These are phyloP conservation scores for Anabacerthia variegaticeps DNA, from an alignment of 2,797 vertebrate species.

Conservation along the genomic window DNA sequence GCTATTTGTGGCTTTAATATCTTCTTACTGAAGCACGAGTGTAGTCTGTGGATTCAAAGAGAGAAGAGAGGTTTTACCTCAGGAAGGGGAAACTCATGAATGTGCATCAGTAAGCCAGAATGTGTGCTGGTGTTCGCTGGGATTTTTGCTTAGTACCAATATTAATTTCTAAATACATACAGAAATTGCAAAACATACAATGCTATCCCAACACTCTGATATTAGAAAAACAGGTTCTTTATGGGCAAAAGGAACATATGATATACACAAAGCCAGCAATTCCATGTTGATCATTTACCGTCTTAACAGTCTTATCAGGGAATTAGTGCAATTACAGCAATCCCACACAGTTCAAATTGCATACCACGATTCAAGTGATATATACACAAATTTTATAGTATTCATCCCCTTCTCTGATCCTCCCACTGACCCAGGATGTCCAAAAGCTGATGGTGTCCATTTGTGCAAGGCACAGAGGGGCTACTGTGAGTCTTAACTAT, in stretches of 20 bases:
- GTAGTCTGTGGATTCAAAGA: not conserved
- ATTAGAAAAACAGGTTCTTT: not conserved
- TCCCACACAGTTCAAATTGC: not conserved
- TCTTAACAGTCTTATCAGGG: not conserved
- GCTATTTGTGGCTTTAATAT: not conserved
- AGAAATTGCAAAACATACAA: not conserved
- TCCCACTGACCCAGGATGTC: rapidly evolving
- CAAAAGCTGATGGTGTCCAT: not conserved
- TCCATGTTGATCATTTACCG: not conserved
- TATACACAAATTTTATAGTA: not conserved
- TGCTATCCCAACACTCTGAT: not conserved
- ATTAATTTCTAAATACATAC: not conserved
- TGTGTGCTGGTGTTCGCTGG: not conserved
- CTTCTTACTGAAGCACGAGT: not conserved
- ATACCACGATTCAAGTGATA: not conserved
- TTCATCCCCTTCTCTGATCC: not conserved
- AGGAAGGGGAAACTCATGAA: not conserved
- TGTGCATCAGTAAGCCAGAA: not conserved
- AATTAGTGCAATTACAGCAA: not conserved
- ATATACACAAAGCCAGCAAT: not conserved
- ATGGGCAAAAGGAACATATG: not conserved
- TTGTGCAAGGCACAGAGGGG: not conserved
- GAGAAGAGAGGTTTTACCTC: not conserved
- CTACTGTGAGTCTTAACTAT: rapidly evolving
- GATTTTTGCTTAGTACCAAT: not conserved